Base-by-base conservation (phyloP, 2,888 invertebrate genomes). In the Sarcophaga carnaria region DNA sequence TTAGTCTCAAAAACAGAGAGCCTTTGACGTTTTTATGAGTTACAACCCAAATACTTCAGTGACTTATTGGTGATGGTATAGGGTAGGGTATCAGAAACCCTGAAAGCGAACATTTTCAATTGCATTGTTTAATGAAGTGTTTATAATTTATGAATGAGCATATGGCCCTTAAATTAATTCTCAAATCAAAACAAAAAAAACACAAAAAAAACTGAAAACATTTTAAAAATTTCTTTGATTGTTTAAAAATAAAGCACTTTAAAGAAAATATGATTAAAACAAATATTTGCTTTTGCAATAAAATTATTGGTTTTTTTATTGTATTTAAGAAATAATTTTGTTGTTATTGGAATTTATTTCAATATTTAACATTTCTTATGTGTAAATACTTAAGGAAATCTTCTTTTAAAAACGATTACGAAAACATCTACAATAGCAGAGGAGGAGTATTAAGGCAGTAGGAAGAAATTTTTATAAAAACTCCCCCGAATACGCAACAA, bases 71-170 rank as follows among this genome's bases (percentile, higher is more conserved):
- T 37, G 37, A 2, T 37, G 37, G 37, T 37, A 37, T 37, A 37
- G 37, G 37, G 10, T 37, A 37, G 37, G 37, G 37, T 17, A 54
- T 49, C 12, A 12, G 12, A 12, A 12, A 54, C 54, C 0, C 17
- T 14, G 54, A 54, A 0, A 54, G 14, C 54, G 17, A 54, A 54
- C 17, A 54, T 54, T 54, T 54, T 54, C 54, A 54, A 63, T 60
- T 54, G 49, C 80, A 69, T 78, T 85, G 78, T 54, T 85, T 60
- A 80, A 78, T 81, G 69, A 85, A 85, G 81, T 85, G 81, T 75
- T 78, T 62, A 79, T 85, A 78, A 85, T 85, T 82, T 81, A 81
- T 85, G 85, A 85, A 64, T 78, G 78, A 78, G 47, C 81, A 81
- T 70, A 81, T 86, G 83, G 62, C 83, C 74, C 66, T 67, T 75